phyloP scores from a whole-genome alignment of 2,113 vertebrate genomes.

The Struthidea cinerea region DNA sequence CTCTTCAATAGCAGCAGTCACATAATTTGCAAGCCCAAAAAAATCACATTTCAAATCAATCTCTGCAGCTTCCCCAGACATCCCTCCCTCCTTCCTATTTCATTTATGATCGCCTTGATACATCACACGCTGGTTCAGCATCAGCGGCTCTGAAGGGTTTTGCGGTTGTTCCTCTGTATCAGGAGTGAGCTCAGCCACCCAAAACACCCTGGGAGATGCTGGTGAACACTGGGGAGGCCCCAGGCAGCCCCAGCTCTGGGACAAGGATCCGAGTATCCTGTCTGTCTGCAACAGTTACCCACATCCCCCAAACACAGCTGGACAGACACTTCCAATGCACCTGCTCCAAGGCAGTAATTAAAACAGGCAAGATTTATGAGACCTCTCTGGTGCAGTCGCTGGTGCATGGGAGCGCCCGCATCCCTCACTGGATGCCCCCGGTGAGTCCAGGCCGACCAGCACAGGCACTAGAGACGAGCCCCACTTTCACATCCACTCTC shows the following conservation, averaged over 20 bases:
- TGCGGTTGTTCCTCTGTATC: neutral
- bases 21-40: neutral
- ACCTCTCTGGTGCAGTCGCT: neutral
- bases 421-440: neutral
- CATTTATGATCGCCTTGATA: neutral
- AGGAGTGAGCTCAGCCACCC: neutral
- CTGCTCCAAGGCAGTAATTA: fast-evolving
- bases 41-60: neutral
- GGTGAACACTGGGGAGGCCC: neutral
- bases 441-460: neutral
- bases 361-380: neutral
- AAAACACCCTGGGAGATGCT: neutral
- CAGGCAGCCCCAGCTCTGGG: neutral
- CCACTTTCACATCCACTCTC: neutral
- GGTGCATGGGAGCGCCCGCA: fast-evolving
- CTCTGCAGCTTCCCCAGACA: neutral
- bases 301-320: neutral
- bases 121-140: fast-evolving
- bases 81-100: neutral
- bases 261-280: fast-evolving
- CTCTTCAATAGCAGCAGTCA: neutral
- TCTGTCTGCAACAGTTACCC: neutral
- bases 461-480: fast-evolving
- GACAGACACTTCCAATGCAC: neutral
- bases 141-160: neutral